Evolutionary conservation across 2,797 vertebrate genomes (phyloP).

Genomic region (Tolypeutes matacus): DNA sequence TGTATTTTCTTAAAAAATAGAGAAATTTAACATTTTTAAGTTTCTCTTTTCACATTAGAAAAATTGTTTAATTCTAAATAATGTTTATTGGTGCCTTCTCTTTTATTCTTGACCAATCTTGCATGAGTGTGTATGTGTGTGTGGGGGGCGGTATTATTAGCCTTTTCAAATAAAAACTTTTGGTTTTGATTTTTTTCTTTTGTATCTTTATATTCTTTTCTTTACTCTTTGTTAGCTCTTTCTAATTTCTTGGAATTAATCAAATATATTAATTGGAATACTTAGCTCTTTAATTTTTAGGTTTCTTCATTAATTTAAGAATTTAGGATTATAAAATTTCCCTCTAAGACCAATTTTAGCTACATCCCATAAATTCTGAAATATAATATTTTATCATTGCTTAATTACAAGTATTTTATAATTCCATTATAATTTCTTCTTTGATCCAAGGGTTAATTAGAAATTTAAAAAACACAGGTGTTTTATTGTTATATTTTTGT

Average conservation of each 20-base stretch:
- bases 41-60: no score
- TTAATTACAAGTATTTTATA: conserved; percentile 11
- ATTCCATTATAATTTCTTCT: neutral
- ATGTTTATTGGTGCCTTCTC: no score
- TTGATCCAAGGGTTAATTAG: neutral
- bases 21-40: no score
- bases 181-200: neutral
- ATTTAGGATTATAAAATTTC: neutral
- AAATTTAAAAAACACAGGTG: neutral
- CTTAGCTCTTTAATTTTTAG: neutral
- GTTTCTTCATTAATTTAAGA: conserved; percentile 4
- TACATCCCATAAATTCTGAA: neutral
- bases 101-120: no score
- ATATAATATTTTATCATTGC: neutral
- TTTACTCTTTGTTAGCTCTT: neutral
- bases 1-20: no score
- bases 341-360: neutral
- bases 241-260: neutral
- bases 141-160: no score
- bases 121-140: no score
- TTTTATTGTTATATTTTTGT: neutral
- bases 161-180: neutral
- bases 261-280: neutral
- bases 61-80: no score
- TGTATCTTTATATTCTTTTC: neutral